phyloP scores from a whole-genome alignment of 2,888 invertebrate genomes.

The Euzetes globulus region DNA sequence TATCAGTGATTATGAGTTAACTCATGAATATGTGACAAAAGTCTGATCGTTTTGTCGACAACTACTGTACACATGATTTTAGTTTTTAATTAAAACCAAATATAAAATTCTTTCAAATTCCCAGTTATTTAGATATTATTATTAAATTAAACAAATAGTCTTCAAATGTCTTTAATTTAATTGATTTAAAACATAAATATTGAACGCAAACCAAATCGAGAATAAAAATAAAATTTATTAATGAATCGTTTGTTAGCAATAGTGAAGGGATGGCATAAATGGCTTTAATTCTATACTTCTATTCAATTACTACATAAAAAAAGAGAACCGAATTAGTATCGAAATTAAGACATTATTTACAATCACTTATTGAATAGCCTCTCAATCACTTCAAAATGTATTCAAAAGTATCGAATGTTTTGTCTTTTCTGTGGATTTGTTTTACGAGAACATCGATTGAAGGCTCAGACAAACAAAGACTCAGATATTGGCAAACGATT shows the following conservation, averaged over 20 bases:
- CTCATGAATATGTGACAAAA: constrained; percentile 17
- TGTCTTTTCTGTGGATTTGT: too few species aligned
- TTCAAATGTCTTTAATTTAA: too few species aligned
- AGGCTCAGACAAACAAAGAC: not conserved
- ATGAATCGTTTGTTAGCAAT: not conserved
- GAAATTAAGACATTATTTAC: too few species aligned
- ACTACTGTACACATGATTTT: constrained; percentile 23
- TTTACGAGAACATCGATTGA: too few species aligned
- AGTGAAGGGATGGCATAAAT: not conserved
- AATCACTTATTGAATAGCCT: too few species aligned
- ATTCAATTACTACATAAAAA: not conserved
- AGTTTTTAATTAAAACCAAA: too few species aligned
- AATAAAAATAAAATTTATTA: not conserved
- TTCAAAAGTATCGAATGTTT: too few species aligned
- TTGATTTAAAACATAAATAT: not conserved
- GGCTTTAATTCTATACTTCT: not conserved
- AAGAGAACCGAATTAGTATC: not conserved
- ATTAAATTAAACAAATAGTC: too few species aligned
- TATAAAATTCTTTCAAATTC: too few species aligned
- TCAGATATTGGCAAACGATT: not conserved
- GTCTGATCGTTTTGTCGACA: not conserved
- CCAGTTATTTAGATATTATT: too few species aligned
- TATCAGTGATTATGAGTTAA: not conserved
- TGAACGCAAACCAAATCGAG: not conserved
- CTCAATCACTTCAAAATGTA: too few species aligned